A percentile compares a stretch with the other conserved stretches of the same genome.
Conservation (phyloP, 2,797 vertebrate species). For the Phoxinus dragarum region DNA sequence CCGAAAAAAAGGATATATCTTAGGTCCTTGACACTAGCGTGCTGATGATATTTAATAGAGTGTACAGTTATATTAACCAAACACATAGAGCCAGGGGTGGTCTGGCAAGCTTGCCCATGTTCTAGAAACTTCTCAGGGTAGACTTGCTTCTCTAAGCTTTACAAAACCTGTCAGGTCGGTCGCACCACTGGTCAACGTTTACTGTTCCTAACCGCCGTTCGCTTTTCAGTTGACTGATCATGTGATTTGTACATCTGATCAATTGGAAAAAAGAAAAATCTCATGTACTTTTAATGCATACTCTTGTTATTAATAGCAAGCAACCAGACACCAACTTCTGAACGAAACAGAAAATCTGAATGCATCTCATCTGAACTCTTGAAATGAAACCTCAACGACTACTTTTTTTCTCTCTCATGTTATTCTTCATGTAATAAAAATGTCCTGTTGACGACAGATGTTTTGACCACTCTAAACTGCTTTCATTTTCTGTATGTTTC, state of each 20-base stretch:
- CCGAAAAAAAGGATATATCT: slow-evolving; percentile 76
- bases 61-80: slow-evolving; percentile 87
- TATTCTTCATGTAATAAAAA: slow-evolving; percentile 4
- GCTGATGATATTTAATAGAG: slow-evolving; percentile 82
- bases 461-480: slow-evolving; percentile 28
- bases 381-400: background rate
- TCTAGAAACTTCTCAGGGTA: slow-evolving; percentile 86
- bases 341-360: background rate
- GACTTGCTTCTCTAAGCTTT: slow-evolving; percentile 85
- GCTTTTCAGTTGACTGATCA: slow-evolving; percentile 36
- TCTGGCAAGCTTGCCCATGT: slow-evolving; percentile 83
- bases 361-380: slow-evolving; percentile 4
- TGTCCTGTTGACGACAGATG: slow-evolving; percentile 20
- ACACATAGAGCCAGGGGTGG: slow-evolving; percentile 78
- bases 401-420: background rate
- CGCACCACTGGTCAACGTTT: slow-evolving; percentile 70
- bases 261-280: slow-evolving; percentile 19
- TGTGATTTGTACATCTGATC: slow-evolving; percentile 28
- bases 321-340: background rate
- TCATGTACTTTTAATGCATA: slow-evolving; percentile 13
- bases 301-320: background rate
- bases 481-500: slow-evolving; percentile 65
- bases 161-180: slow-evolving; percentile 78
- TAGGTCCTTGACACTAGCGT: slow-evolving; percentile 82
- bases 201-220: slow-evolving; percentile 44